phyloP scores from a whole-genome alignment of 2,113 vertebrate genomes.

The Gorsachius goisagi region DNA sequence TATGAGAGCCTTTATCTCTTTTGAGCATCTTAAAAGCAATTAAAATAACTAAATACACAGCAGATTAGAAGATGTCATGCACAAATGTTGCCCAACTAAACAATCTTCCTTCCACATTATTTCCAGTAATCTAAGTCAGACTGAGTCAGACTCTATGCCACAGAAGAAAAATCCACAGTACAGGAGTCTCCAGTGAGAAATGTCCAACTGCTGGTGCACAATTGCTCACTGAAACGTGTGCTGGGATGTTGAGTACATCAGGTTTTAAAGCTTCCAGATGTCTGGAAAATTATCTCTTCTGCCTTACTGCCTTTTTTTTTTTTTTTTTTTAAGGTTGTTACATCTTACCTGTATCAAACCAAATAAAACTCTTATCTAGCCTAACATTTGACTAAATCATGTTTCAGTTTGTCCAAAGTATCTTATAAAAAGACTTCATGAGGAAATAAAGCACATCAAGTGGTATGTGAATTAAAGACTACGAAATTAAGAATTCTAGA shows the following conservation, averaged over 20 bases:
- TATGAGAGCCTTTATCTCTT: neutral
- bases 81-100: neutral
- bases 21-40: neutral
- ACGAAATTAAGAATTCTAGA: neutral
- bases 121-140: neutral
- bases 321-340: neutral
- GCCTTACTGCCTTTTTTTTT: neutral
- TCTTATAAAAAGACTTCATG: neutral
- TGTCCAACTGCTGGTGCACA: neutral
- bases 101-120: neutral
- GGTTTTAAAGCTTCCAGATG: neutral
- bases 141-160: neutral
- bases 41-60: neutral
- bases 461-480: neutral
- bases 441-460: neutral
- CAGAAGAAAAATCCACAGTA: neutral
- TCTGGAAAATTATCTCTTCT: neutral
- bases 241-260: neutral
- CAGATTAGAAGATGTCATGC: neutral
- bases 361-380: neutral
- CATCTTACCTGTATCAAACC: neutral
- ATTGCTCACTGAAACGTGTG: neutral
- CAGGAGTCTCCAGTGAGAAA: neutral
- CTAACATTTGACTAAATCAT: neutral
- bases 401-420: neutral